Evolutionary conservation across 2,888 invertebrate genomes (phyloP).

Genomic region (Reticulitermes lucifugus): DNA sequence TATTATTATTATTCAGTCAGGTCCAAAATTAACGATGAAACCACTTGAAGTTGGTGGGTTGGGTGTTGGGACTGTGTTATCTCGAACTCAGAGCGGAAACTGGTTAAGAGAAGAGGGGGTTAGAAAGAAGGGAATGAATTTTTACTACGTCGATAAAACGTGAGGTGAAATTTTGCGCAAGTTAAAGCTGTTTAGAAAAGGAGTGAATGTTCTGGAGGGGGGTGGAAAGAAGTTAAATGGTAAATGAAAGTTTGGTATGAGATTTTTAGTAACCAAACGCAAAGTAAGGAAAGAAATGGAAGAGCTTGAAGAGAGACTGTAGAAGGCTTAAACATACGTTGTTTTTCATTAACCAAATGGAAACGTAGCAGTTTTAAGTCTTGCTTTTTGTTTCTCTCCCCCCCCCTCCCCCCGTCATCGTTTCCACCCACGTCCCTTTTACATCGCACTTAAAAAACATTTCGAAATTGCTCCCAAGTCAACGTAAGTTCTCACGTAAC

Average conservation of each 20-base stretch:
- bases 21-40: constrained; percentile 31
- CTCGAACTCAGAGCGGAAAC: constrained; percentile 5
- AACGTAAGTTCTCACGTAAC: constrained; percentile 25
- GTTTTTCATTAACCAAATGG: constrained; percentile 50
- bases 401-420: background rate
- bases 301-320: background rate
- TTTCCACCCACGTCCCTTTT: constrained; percentile 11
- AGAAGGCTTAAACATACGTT: constrained; percentile 34
- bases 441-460: constrained; percentile 37
- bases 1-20: constrained; percentile 21
- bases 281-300: constrained; percentile 17
- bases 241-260: constrained; percentile 1
- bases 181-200: constrained; percentile 24
- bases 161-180: constrained; percentile 30
- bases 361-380: constrained; percentile 40
- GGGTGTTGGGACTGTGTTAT: background rate
- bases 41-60: background rate
- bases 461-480: constrained; percentile 33
- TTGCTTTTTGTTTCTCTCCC: background rate
- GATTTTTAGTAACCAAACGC: constrained; percentile 32
- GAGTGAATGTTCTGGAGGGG: background rate
- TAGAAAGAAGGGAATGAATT: constrained; percentile 23
- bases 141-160: constrained; percentile 32
- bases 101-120: background rate
- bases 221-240: constrained; percentile 4